These are phyloP conservation scores for Leptopilina myrica DNA, from an alignment of 2,888 invertebrate genomes.

Conservation along the genomic window DNA sequence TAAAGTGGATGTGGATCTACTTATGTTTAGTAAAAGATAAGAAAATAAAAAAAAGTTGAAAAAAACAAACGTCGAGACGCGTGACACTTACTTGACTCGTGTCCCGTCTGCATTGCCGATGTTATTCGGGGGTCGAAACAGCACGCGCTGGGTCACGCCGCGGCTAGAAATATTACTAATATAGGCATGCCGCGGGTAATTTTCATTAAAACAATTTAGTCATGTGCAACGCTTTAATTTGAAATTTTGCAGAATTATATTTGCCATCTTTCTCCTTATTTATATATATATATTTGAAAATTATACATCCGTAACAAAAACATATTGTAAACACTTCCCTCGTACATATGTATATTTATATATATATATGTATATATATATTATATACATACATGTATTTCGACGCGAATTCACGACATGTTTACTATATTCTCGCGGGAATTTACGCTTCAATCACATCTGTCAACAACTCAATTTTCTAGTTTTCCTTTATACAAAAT, in stretches of 20 bases:
- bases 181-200: constrained; percentile 68
- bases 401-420: constrained; percentile 22
- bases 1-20: constrained; percentile 20
- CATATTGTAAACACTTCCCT: not conserved
- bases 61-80: constrained; percentile 62
- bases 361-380: too few relatives aligned
- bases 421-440: constrained; percentile 19
- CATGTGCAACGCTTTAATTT: not conserved
- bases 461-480: constrained; percentile 18
- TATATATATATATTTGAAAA: not conserved
- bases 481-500: constrained; percentile 10
- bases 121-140: constrained; percentile 86
- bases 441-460: constrained; percentile 29
- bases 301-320: constrained; percentile 12
- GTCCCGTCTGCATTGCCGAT: constrained; percentile 82
- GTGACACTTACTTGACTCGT: constrained; percentile 84
- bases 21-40: not conserved
- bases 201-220: constrained; percentile 42
- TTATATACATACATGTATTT: not conserved
- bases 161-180: constrained; percentile 80
- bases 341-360: not conserved
- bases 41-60: constrained; percentile 38
- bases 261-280: not conserved
- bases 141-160: constrained; percentile 85
- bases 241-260: not conserved